A percentile compares a stretch with the other conserved stretches of the same genome.
These are phyloP conservation scores for Sphyrna mokarran DNA, from an alignment of 2,113 vertebrate genomes.

Conservation along the genomic window DNA sequence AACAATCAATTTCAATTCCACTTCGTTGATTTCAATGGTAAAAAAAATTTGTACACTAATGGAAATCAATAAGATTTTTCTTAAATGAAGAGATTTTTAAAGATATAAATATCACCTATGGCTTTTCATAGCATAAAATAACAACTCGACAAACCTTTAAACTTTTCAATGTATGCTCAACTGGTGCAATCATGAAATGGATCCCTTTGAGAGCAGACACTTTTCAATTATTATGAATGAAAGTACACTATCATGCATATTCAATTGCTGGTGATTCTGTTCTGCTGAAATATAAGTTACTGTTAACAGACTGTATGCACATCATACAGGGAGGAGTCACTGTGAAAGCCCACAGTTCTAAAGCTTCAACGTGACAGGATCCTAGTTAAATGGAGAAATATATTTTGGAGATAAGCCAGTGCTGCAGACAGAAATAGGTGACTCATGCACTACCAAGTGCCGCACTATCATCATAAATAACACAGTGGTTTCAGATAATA, in stretches of 20 bases:
- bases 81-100: background rate
- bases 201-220: background rate
- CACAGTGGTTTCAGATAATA: constrained; percentile 10
- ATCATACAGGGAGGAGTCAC: background rate
- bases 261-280: background rate
- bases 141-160: background rate
- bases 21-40: background rate
- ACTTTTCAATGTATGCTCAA: background rate
- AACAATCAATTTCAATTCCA: background rate
- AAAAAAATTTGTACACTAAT: background rate
- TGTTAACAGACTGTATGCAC: background rate
- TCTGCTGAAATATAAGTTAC: background rate
- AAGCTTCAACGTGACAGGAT: background rate
- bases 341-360: background rate
- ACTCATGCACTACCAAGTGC: constrained; percentile 28
- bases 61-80: background rate
- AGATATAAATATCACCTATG: background rate
- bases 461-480: constrained; percentile 27
- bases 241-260: background rate
- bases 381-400: background rate
- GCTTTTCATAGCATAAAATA: background rate
- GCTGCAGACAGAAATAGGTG: constrained; percentile 24
- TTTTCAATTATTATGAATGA: background rate
- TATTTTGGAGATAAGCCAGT: constrained; percentile 17
- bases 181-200: background rate